Evolutionary conservation across 2,797 vertebrate species (phyloP), one percentile per base, ranked within the genome.

Genomic region (Eremophila alpestris): DNA sequence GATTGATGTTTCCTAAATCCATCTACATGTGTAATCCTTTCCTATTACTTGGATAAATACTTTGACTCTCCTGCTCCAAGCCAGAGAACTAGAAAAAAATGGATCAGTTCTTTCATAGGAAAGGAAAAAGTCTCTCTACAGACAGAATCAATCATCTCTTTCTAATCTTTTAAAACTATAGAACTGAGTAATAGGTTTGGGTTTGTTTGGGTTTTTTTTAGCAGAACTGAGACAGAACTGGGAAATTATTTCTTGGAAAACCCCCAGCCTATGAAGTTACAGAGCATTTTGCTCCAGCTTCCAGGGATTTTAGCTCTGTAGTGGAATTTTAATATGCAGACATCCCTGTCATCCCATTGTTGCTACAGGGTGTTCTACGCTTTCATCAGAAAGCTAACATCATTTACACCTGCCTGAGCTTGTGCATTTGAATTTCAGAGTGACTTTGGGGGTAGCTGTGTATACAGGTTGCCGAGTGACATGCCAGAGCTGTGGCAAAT

Each of bases 11-110:
- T 94, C 0, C 2, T 95, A 95, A 95, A 94, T 94, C 95, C 87
- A 96, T 92, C 76, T 96, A 76, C 87, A 83, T 93, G 70, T 91
- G 74, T 93, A 95, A 97, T 94, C 86, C 83, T 79, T 90, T 92
- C 79, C 86, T 95, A 77, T 93, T 94, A 87, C 87, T 88, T 10
- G 5, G 67, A 92, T 75, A 93, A 93, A 92, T 96, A 94, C 63
- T 54, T 75, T 45, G 65, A 71, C 63, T 97, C n/a, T 56, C 7
- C 41, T 84, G 68, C 79, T 94, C 51, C 79, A 91, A 94, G 70
- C 32, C 49, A 76, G 45, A 75, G 62, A 84, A 71, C 52, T 70
- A 78, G 71, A 83, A 70, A 74, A 65, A 94, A 93, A 95, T 46
- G 11, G 40, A 70, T 86, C 21, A 10, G 7, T 78, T 89, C 26